Evolutionary conservation across 2,797 vertebrate genomes (phyloP).

Genomic region (Neosilurus hyrtlii): DNA sequence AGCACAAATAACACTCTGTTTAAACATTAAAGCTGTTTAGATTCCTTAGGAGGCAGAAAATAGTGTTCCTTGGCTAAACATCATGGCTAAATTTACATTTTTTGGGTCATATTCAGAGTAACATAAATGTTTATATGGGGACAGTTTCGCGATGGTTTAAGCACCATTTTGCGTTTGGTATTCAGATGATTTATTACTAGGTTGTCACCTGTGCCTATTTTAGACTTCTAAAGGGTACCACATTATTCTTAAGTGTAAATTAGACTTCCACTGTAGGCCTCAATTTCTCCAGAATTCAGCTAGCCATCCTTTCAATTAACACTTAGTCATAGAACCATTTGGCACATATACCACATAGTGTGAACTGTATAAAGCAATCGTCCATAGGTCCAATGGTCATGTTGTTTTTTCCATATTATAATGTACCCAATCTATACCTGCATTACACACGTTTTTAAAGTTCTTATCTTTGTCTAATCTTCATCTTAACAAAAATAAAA

Average conservation of each 20-base stretch:
- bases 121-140: background rate
- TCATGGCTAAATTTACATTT: background rate
- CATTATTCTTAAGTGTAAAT: background rate
- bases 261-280: background rate
- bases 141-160: background rate
- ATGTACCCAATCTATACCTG: background rate
- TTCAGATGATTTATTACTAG: background rate
- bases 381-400: too few relatives aligned
- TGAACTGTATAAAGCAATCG: background rate
- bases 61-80: background rate
- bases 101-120: background rate
- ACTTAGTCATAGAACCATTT: background rate
- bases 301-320: background rate
- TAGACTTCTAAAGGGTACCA: background rate
- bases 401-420: background rate
- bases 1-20: background rate
- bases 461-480: background rate
- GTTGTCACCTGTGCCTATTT: background rate
- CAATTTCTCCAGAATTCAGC: background rate
- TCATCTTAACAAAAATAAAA: too few relatives aligned
- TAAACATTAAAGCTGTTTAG: background rate
- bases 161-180: background rate
- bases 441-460: background rate
- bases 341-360: background rate
- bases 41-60: background rate